Percentiles rank a stretch among this genome's conserved stretches.
Evolutionary conservation across 2,888 invertebrate genomes (phyloP).

Genomic region (Xestia c-nigrum): DNA sequence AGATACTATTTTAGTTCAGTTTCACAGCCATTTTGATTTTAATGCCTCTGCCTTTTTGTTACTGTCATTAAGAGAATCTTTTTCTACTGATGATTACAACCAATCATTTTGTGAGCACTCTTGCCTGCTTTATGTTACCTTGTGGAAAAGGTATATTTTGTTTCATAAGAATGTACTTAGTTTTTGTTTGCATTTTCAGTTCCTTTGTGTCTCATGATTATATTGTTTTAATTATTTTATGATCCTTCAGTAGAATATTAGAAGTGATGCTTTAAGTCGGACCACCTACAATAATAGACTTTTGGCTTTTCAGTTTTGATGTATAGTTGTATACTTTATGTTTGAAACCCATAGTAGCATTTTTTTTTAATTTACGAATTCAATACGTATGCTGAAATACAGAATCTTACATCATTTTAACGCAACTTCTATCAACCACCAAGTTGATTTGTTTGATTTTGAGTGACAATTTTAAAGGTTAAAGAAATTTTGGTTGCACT

Average conservation of each 20-base stretch:
- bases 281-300: slow-evolving; percentile 78
- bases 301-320: slow-evolving; percentile 64
- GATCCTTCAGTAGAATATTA: slow-evolving; percentile 70
- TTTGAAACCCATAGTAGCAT: slow-evolving; percentile 15
- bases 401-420: slow-evolving; percentile 10
- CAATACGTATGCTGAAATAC: slow-evolving; percentile 37
- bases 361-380: slow-evolving; percentile 43
- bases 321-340: slow-evolving; percentile 60
- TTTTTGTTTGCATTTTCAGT: slow-evolving; percentile 63
- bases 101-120: slow-evolving; percentile 77
- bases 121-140: slow-evolving; percentile 84
- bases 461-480: neutral
- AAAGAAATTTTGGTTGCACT: neutral
- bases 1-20: slow-evolving; percentile 72
- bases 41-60: slow-evolving; percentile 80
- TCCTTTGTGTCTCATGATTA: slow-evolving; percentile 47
- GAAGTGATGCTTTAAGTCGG: slow-evolving; percentile 80
- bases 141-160: slow-evolving; percentile 73
- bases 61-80: slow-evolving; percentile 66
- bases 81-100: slow-evolving; percentile 54
- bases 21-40: slow-evolving; percentile 73
- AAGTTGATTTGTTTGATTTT: slow-evolving; percentile 13
- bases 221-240: slow-evolving; percentile 70
- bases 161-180: slow-evolving; percentile 77
- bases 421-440: slow-evolving; percentile 2